phyloP scores from a whole-genome alignment of 2,888 invertebrate species.

The Protophormia terraenovae region DNA sequence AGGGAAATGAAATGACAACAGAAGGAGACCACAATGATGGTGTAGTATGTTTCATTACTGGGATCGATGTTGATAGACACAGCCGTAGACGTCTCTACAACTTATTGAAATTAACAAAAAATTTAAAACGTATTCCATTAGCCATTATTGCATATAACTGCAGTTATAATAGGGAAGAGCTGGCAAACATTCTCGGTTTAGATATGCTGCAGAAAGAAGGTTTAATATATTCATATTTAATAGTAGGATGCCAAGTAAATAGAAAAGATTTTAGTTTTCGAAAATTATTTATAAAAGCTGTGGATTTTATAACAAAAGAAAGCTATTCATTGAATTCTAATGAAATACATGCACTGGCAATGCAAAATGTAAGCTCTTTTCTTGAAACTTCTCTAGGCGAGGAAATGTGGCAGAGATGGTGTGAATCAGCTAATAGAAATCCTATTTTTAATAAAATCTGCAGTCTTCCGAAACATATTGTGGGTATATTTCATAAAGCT shows the following conservation, averaged over 20 bases:
- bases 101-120: conserved; percentile 71
- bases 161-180: conserved; percentile 31
- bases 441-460: conserved; percentile 79
- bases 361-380: conserved; percentile 83
- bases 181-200: conserved; percentile 68
- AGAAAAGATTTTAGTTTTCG: conserved; percentile 64
- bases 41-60: conserved; percentile 75
- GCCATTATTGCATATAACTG: conserved; percentile 74
- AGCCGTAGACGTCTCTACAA: conserved; percentile 74
- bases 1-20: conserved; percentile 63
- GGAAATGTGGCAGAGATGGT: conserved; percentile 85
- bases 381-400: conserved; percentile 84
- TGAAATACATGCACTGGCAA: conserved; percentile 83
- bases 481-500: conserved; percentile 86
- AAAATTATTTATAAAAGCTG: conserved; percentile 81
- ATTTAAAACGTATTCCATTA: conserved; percentile 73
- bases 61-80: conserved; percentile 59
- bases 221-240: conserved; percentile 79
- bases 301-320: conserved; percentile 75
- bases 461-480: conserved; percentile 82
- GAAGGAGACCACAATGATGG: conserved; percentile 76
- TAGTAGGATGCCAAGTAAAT: conserved; percentile 63
- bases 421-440: conserved; percentile 72
- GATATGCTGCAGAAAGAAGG: conserved; percentile 80
- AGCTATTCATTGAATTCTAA: conserved; percentile 76